These are phyloP conservation scores for Cremastinae sp. DNA, from an alignment of 2,888 invertebrate genomes.

Conservation along the genomic window DNA sequence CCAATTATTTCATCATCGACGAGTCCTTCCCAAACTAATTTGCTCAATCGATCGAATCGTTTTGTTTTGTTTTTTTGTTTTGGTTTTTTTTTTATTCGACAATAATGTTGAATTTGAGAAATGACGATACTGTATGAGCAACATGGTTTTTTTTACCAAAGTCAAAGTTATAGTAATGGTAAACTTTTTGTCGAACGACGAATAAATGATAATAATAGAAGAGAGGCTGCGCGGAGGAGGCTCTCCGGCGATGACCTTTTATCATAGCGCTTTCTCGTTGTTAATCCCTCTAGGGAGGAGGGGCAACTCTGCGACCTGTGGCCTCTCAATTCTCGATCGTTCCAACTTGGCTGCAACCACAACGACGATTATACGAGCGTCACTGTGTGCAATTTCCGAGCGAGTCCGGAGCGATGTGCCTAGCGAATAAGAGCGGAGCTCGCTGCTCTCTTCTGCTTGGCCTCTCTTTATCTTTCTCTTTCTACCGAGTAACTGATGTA, in stretches of 20 bases:
- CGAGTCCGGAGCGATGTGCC: conserved; percentile 35
- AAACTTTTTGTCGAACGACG: no score
- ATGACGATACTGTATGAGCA: no score
- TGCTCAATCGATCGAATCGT: no score
- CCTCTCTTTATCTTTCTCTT: conserved; percentile 25
- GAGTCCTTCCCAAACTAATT: no score
- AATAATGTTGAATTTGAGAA: no score
- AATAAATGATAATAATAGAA: conserved; percentile 14
- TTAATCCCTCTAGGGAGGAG: conserved; percentile 2
- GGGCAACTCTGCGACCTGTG: conserved; percentile 17
- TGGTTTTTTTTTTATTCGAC: no score
- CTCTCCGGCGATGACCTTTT: conserved; percentile 25
- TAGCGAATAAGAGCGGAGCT: conserved; percentile 28
- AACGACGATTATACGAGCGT: conserved; percentile 36
- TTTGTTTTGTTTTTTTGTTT: no score
- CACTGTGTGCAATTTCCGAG: conserved; percentile 30
- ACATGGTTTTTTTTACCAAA: no score
- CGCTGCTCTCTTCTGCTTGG: neutral
- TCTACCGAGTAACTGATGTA: conserved; percentile 60
- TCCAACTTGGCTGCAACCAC: conserved; percentile 14
- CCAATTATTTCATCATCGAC: no score
- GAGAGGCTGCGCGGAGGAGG: neutral
- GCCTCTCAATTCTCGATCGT: conserved; percentile 25
- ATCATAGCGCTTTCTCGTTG: conserved; percentile 8
- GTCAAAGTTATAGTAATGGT: no score